Percentiles rank a stretch among this genome's conserved stretches.
These are phyloP conservation scores for Halocaridina rubra DNA, from an alignment of 2,888 invertebrate species.

Conservation along the genomic window DNA sequence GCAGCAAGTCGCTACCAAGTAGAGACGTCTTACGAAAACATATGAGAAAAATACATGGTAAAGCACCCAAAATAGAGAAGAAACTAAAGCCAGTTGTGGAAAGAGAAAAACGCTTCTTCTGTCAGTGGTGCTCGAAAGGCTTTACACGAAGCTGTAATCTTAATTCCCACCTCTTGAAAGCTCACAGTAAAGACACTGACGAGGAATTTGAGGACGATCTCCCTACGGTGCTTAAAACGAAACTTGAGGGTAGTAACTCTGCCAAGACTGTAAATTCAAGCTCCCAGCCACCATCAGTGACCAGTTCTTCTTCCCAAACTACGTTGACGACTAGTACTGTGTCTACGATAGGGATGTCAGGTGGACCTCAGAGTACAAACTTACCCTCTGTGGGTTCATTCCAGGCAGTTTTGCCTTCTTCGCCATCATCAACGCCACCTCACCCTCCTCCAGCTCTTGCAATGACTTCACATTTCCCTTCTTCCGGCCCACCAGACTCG, in stretches of 20 bases:
- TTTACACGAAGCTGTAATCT: conserved; percentile 61
- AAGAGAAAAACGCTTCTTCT: conserved; percentile 52
- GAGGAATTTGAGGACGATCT: conserved; percentile 52
- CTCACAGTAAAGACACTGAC: conserved; percentile 43
- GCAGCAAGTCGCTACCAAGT: conserved; percentile 43
- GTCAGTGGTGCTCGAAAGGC: conserved; percentile 60
- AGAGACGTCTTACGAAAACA: conserved; percentile 55
- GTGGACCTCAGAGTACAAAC: neutral
- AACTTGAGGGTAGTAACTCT: neutral
- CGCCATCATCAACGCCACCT: conserved; percentile 14
- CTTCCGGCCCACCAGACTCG: conserved; percentile 52
- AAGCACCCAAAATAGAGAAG: conserved; percentile 17
- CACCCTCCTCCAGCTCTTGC: conserved; percentile 7
- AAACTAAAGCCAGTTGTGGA: conserved; percentile 25
- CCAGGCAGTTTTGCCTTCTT: neutral
- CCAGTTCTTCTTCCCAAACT: conserved; percentile 8
- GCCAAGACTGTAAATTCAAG: neutral
- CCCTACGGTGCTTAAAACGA: conserved; percentile 37
- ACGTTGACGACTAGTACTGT: neutral
- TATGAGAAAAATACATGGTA: conserved; percentile 47
- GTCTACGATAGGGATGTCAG: neutral
- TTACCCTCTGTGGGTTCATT: neutral
- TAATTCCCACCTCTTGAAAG: conserved; percentile 51
- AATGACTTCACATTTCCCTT: conserved; percentile 25
- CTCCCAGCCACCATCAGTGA: neutral